Percentiles rank a stretch among this genome's conserved stretches.
Conservation (phyloP, 2,888 invertebrate genomes). For the Idaea aversata region DNA sequence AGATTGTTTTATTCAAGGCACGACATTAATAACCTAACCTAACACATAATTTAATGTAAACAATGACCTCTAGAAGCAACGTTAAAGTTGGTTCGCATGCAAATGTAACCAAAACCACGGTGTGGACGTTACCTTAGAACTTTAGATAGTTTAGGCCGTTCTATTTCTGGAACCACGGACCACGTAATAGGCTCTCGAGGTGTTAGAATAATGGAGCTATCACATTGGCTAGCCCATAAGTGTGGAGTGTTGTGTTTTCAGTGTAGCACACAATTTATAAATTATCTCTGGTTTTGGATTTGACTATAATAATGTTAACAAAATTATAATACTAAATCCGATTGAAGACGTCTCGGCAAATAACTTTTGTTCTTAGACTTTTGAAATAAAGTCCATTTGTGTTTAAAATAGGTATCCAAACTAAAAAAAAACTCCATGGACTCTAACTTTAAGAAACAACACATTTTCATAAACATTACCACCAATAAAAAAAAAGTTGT, state of each 20-base stretch:
- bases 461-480: too few species aligned
- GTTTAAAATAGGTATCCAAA: too few species aligned
- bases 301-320: too few species aligned
- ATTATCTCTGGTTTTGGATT: too few species aligned
- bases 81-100: conserved; percentile 12
- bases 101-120: conserved; percentile 20
- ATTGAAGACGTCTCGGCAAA: too few species aligned
- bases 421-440: too few species aligned
- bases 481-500: too few species aligned
- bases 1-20: neutral
- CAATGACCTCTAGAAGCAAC: neutral
- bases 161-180: neutral
- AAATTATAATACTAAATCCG: too few species aligned
- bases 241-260: neutral
- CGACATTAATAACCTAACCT: neutral
- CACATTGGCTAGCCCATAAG: neutral
- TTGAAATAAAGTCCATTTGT: too few species aligned
- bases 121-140: neutral
- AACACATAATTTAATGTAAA: neutral
- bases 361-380: too few species aligned
- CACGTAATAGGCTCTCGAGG: neutral
- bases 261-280: neutral
- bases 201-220: neutral
- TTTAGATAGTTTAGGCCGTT: neutral
- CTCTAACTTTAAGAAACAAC: too few species aligned